A percentile compares a stretch with the other conserved stretches of the same genome.
Conservation (phyloP, 2,113 vertebrate species). For the Potamarius usumacintae region DNA sequence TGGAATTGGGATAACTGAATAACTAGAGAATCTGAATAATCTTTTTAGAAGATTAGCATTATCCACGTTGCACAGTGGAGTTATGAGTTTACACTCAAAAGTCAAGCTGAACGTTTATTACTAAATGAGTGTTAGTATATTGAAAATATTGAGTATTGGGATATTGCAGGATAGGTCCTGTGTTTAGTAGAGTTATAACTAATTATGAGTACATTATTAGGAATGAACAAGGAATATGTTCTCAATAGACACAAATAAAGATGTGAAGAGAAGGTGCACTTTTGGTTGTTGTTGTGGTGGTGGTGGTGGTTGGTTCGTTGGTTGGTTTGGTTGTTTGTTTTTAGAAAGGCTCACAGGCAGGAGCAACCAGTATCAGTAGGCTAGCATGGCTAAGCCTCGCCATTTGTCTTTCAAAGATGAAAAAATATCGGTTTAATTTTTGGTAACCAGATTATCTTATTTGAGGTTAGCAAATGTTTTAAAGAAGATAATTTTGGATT, state of each 20-base stretch:
- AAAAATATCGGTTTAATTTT: too few species aligned
- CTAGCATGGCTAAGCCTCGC: too few species aligned
- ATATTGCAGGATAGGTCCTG: neutral
- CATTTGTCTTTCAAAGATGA: too few species aligned
- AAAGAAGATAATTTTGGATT: neutral
- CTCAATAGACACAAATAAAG: neutral
- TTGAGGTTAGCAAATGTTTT: neutral
- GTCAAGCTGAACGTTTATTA: neutral
- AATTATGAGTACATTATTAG: neutral
- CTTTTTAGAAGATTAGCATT: neutral
- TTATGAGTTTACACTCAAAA: neutral
- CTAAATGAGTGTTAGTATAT: neutral
- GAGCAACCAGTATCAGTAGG: too few species aligned
- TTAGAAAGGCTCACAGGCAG: too few species aligned
- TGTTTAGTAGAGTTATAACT: neutral
- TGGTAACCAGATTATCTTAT: neutral
- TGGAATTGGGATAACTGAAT: constrained; percentile 7
- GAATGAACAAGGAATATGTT: neutral
- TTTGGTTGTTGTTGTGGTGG: neutral
- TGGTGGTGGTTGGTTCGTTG: neutral
- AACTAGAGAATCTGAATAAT: neutral
- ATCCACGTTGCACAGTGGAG: neutral
- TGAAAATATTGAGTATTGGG: neutral
- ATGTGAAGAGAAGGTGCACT: neutral
- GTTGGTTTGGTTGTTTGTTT: too few species aligned